These are phyloP conservation scores for Harpalus rubripes DNA, from an alignment of 2,888 invertebrate genomes.

Conservation along the genomic window DNA sequence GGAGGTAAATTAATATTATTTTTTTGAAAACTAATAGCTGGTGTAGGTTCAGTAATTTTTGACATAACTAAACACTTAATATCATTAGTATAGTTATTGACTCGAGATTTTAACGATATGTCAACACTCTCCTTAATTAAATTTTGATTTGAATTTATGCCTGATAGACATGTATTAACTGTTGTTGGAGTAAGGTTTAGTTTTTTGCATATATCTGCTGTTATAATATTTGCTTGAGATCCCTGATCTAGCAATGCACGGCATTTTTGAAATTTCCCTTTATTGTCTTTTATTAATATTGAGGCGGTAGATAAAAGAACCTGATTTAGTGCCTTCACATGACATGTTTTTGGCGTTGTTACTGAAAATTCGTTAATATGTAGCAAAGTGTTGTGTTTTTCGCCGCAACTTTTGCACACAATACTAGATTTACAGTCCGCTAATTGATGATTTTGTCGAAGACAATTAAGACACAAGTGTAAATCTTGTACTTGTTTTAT, in stretches of 20 bases:
- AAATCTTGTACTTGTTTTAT: background rate
- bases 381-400: background rate
- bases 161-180: no score
- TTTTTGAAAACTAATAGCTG: conserved; percentile 9
- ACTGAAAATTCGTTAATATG: background rate
- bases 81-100: no score
- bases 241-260: background rate
- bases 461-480: background rate
- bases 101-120: no score
- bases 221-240: background rate
- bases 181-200: background rate
- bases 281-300: background rate
- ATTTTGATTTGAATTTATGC: no score
- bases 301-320: background rate
- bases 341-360: no score
- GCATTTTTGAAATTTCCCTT: background rate
- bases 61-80: no score
- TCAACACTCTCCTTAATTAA: no score
- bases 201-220: background rate
- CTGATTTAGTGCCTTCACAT: no score
- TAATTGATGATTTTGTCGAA: no score
- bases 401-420: background rate
- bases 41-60: conserved; percentile 15
- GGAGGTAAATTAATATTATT: conserved; percentile 1
- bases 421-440: background rate